Percentiles rank a stretch among this genome's conserved stretches.
Conservation (phyloP, 2,888 invertebrate species). For the Leptinotarsa haldemani region DNA sequence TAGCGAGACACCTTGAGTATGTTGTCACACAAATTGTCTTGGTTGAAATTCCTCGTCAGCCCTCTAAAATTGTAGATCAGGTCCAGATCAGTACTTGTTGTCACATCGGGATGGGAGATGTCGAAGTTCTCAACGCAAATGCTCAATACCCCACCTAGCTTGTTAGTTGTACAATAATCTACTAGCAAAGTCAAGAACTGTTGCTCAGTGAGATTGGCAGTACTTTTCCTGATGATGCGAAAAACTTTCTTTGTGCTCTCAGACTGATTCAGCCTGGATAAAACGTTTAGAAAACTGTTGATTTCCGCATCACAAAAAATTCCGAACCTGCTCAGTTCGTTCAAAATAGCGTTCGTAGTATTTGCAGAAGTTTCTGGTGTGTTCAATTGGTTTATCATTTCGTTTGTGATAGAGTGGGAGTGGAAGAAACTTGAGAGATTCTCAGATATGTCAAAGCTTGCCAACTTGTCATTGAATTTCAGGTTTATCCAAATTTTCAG, state of each 20-base stretch:
- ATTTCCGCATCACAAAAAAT: conserved; percentile 73
- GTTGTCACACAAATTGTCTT: conserved; percentile 65
- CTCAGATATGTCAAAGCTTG: conserved; percentile 62
- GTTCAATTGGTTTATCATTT: conserved; percentile 71
- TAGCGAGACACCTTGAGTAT: conserved; percentile 71
- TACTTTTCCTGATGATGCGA: conserved; percentile 66
- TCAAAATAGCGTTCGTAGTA: conserved; percentile 71
- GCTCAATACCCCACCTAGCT: conserved; percentile 69
- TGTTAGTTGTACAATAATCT: conserved; percentile 69
- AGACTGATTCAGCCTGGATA: conserved; percentile 72
- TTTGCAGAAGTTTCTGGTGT: conserved; percentile 69
- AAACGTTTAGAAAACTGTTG: conserved; percentile 68
- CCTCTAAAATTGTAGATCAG: conserved; percentile 70
- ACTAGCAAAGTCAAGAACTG: conserved; percentile 70
- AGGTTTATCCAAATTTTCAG: conserved; percentile 73
- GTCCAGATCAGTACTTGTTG: conserved; percentile 62
- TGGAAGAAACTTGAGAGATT: conserved; percentile 69
- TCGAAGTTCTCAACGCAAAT: conserved; percentile 67
- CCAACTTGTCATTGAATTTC: conserved; percentile 58
- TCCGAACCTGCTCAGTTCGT: conserved; percentile 74
- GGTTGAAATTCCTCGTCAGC: conserved; percentile 64
- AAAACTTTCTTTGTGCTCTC: conserved; percentile 69
- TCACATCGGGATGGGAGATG: conserved; percentile 29
- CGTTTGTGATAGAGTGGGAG: conserved; percentile 69
- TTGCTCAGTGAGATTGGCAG: conserved; percentile 60